Percentiles rank a stretch among this genome's conserved stretches.
These are phyloP conservation scores for Drosophila colorata DNA, from an alignment of 2,888 invertebrate species.

Conservation along the genomic window DNA sequence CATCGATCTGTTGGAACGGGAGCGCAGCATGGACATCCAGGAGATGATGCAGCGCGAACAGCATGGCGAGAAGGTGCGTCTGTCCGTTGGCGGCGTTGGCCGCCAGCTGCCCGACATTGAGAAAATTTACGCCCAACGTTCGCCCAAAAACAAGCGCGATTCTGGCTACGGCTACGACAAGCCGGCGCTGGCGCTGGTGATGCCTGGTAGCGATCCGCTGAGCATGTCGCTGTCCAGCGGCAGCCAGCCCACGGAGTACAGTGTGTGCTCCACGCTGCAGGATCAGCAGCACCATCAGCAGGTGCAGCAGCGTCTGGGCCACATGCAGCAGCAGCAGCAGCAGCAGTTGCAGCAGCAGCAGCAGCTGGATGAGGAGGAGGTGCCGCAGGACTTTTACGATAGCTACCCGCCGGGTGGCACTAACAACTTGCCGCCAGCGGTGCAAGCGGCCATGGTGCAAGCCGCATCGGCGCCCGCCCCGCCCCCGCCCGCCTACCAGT, in stretches of 20 bases:
- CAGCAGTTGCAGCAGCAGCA: slow-evolving; percentile 11
- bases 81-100: slow-evolving; percentile 63
- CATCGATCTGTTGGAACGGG: slow-evolving; percentile 85
- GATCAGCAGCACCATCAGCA: slow-evolving; percentile 50
- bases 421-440: slow-evolving; percentile 53
- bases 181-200: slow-evolving; percentile 56
- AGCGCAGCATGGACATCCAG: slow-evolving; percentile 85
- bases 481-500: slow-evolving; percentile 75
- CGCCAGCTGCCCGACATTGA: slow-evolving; percentile 84
- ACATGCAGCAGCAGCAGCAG: neutral
- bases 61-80: slow-evolving; percentile 76
- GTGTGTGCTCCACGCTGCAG: slow-evolving; percentile 72
- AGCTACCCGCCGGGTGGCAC: slow-evolving; percentile 77
- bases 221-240: slow-evolving; percentile 59
- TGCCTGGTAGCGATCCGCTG: slow-evolving; percentile 70
- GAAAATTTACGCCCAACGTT: slow-evolving; percentile 82
- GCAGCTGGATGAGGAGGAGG: slow-evolving; percentile 70
- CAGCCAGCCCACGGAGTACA: slow-evolving; percentile 72
- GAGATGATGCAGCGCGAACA: slow-evolving; percentile 83
- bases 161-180: slow-evolving; percentile 71
- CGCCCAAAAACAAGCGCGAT: slow-evolving; percentile 80
- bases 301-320: slow-evolving; percentile 11
- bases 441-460: slow-evolving; percentile 16
- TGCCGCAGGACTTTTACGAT: slow-evolving; percentile 81
- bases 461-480: slow-evolving; percentile 45